Percentiles rank a stretch among this genome's conserved stretches.
These are phyloP conservation scores for Talpa occidentalis DNA, from an alignment of 2,113 vertebrate genomes.

Conservation along the genomic window DNA sequence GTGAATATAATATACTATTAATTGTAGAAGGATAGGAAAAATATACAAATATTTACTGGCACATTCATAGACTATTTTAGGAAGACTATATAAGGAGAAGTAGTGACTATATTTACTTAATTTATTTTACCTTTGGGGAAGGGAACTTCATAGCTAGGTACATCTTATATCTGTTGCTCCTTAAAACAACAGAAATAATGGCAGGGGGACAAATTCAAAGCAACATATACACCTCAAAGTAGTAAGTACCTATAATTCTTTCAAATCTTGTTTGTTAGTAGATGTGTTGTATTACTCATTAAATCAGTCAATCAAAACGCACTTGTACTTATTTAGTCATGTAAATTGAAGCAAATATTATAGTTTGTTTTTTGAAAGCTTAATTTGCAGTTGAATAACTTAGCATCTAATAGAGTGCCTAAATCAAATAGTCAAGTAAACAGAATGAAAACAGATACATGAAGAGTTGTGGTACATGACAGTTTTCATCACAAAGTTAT, in stretches of 20 bases:
- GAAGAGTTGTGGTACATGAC: background rate
- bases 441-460: background rate
- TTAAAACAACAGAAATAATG: background rate
- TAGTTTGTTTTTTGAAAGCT: background rate
- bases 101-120: background rate
- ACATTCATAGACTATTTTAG: background rate
- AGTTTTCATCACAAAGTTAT: background rate
- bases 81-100: background rate
- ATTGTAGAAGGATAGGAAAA: background rate
- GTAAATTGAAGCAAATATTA: background rate
- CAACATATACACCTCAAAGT: background rate
- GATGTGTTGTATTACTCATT: background rate
- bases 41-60: background rate
- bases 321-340: background rate
- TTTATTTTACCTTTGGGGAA: background rate
- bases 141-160: background rate
- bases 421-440: conserved; percentile 7
- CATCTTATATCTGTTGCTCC: background rate
- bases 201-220: background rate
- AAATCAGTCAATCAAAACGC: background rate
- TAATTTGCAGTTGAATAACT: conserved; percentile 9
- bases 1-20: background rate
- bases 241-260: background rate
- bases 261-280: background rate
- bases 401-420: background rate